Evolutionary conservation across 2,888 invertebrate genomes (phyloP), one percentile per base, ranked within the genome.

Genomic region (Cheiracanthium punctorium): DNA sequence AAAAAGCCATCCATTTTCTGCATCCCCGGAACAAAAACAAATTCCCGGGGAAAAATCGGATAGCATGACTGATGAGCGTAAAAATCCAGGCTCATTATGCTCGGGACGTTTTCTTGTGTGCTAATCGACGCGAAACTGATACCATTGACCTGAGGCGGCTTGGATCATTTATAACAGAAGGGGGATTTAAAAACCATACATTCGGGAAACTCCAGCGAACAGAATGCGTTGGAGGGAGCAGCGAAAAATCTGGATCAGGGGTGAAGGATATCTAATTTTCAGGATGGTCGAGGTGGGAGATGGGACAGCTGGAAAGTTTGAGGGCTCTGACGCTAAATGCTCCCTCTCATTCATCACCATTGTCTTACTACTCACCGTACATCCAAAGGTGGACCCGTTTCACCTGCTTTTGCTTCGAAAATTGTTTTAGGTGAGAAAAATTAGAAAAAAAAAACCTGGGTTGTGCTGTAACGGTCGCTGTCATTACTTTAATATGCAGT

Each of bases 41-140:
- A 82, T 32, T 71, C 64, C 72, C 76, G 41, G 41, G 72, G 58
- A 33, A 70, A 85, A 79, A 74, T 58, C 37, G 79, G 28, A 82
- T 67, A 69, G 84, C 84, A 85, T 85, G 79, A 85, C 84, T 79
- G 84, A 85, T 85, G 84, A 85, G 79, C 79, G 41, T 65, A 77
- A 77, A 85, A 85, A 85, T 79, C 84, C 79, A 14, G n/a, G 37
- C 70, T 79, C 77, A 79, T 85, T 79, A 79, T 79, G 74, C 82
- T 28, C 20, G 20, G 24, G 33, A 17, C n/a, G 33, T 29, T 64
- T 48, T 33, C 71, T n/a, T 80, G 30, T 58, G 69, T 29, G 69
- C 79, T 85, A 85, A 85, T 85, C 84, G 84, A 85, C 79, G 69
- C 69, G 73, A 30, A 85, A 74, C 79, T 79, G 84, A 85, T 85